Evolutionary conservation across 2,113 vertebrate genomes (phyloP).

Genomic region (Zeus faber): DNA sequence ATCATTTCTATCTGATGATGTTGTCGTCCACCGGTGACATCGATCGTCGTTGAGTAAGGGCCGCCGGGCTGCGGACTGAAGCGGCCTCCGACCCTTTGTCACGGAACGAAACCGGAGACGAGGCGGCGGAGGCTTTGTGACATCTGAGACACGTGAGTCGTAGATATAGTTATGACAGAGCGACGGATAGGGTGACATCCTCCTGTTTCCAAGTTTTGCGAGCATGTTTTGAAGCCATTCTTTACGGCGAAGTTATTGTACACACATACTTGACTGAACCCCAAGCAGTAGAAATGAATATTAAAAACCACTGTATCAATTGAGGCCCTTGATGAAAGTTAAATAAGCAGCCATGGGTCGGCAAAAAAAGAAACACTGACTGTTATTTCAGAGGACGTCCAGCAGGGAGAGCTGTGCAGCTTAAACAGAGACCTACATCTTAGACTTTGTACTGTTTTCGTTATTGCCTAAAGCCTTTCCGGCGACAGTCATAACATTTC

Average conservation of each 20-base stretch:
- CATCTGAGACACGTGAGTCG: constrained; percentile 42
- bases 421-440: constrained; percentile 1
- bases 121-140: constrained; percentile 37
- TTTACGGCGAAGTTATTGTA: too few species aligned
- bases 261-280: not conserved
- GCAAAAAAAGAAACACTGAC: not conserved
- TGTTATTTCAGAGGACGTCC: constrained; percentile 16
- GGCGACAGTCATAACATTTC: too few species aligned
- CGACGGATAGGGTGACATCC: constrained; percentile 41
- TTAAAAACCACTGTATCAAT: too few species aligned
- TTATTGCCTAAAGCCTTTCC: too few species aligned
- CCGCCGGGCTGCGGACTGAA: constrained; percentile 22
- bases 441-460: not conserved
- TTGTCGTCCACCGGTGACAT: too few species aligned
- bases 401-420: constrained; percentile 46
- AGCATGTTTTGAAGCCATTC: too few species aligned
- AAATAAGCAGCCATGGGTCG: not conserved
- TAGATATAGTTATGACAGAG: constrained; percentile 48
- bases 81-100: constrained; percentile 45
- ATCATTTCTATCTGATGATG: too few species aligned
- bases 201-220: too few species aligned
- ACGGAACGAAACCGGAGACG: constrained; percentile 51
- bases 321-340: too few species aligned
- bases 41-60: constrained; percentile 27
- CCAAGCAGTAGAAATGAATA: not conserved